Percentiles rank a stretch among this genome's conserved stretches.
Evolutionary conservation across 1,140 invertebrate genomes (phyloP).

Genomic region (Epicauta chinensis): DNA sequence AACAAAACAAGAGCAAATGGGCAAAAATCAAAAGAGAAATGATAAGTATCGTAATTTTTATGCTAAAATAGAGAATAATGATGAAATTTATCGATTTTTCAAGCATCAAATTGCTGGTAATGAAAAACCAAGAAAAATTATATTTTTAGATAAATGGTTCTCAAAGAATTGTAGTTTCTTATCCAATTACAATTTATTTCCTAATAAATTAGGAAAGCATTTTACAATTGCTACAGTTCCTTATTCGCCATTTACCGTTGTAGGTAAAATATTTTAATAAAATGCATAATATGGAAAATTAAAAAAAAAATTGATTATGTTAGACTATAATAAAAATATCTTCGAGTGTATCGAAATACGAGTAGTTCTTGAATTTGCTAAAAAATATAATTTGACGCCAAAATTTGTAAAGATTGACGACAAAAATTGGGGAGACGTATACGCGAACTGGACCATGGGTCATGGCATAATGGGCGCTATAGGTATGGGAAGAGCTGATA

Average conservation of each 20-base stretch:
- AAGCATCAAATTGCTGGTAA: constrained; percentile 14
- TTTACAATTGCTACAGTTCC: constrained; percentile 9
- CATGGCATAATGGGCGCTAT: constrained; percentile 3
- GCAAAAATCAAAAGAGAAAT: too few species aligned
- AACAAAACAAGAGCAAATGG: not conserved
- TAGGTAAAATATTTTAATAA: constrained; percentile 1
- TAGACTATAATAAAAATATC: not conserved
- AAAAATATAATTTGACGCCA: constrained; percentile 6
- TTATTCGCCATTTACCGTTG: constrained; percentile 18
- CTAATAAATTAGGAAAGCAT: constrained; percentile 20
- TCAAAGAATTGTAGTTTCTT: constrained; percentile 14
- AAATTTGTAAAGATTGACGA: not conserved
- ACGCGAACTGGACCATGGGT: constrained; percentile 7
- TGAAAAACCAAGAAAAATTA: not conserved
- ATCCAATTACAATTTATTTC: constrained; percentile 13
- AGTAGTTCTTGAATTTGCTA: constrained; percentile 2
- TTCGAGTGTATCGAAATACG: constrained; percentile 1
- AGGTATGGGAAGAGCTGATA: not conserved
- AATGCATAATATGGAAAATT: not conserved
- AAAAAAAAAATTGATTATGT: not conserved
- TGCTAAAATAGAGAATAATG: not conserved
- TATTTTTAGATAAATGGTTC: constrained; percentile 19
- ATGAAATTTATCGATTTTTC: constrained; percentile 6
- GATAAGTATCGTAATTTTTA: too few species aligned
- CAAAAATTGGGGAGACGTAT: constrained; percentile 7